phyloP scores from a whole-genome alignment of 2,797 vertebrate genomes.

The Hypotaenidia philippensis region DNA sequence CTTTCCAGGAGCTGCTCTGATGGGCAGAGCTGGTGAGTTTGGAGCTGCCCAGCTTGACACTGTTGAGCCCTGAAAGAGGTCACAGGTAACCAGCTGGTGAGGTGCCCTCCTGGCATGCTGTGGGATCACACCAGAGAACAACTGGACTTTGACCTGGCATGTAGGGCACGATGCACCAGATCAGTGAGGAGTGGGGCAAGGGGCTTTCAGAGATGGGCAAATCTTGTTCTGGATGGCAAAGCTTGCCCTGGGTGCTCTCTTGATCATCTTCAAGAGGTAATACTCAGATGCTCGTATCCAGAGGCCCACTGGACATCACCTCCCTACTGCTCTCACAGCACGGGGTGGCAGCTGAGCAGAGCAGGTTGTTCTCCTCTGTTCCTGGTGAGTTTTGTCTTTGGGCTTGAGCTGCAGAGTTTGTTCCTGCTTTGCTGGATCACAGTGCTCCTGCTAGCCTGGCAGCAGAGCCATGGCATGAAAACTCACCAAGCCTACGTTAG shows the following conservation, averaged over 20 bases:
- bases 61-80: background rate
- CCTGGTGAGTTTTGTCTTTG: background rate
- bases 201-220: background rate
- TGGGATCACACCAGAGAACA: background rate
- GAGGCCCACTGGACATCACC: accelerated
- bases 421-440: background rate
- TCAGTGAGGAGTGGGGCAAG: background rate
- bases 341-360: background rate
- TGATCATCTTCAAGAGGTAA: background rate
- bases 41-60: background rate
- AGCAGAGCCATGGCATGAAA: background rate
- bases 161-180: accelerated
- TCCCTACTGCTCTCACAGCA: background rate
- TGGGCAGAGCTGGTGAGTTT: background rate
- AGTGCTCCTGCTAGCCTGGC: background rate
- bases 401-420: background rate
- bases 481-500: background rate
- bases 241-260: background rate
- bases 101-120: background rate
- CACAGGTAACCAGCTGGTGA: background rate
- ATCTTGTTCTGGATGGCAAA: background rate
- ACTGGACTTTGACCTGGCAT: background rate
- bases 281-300: background rate
- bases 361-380: background rate
- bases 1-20: background rate